Base-by-base conservation (phyloP, 2,888 invertebrate species). In the Aphidoletes aphidimyza region DNA sequence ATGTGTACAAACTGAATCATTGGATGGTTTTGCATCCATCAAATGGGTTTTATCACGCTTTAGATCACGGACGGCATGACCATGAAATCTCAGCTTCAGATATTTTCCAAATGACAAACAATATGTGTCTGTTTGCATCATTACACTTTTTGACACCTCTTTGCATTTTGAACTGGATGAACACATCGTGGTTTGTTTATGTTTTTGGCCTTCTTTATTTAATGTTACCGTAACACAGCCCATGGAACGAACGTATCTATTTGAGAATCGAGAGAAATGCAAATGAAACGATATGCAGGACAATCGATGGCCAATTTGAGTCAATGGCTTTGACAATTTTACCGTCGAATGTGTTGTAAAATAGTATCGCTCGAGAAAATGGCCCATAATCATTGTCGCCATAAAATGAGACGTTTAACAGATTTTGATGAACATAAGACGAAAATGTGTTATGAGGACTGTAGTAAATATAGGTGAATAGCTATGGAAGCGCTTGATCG, bases 351-450 rank as follows among this genome's bases (percentile, higher is more conserved):
- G 88, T 98, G 98, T 93, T 91, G 85, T 95, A 89, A 98, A 96
- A 89, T 98, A 98, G 89, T 98, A 98, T 85, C 95, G 93, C 88
- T 98, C 96, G 81, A 99, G 91, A 89, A 99, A 99, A 86, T 95
- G 95, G 47, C 98, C 99, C 0, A 98, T 95, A 87, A 99, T 99
- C 99, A 88, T 98, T 96, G 34, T 94, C 93, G 0, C 97, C 97
- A 90, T 99, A 99, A 91, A 98, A 96, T 88, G 97, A 95, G 97
- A 99, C 99, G 85, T 90, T 89, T 84, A 90, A 85, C 78, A 90
- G 85, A 34, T 89, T 89, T 11, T 90, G 90, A 45, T 89, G 88
- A 11, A 89, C 89, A 86, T 90, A 90, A 86, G 90, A 90, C 0
- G 90, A 89, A 0, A 90, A 89, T 0, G 88, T 88, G 0, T 89